Evolutionary conservation across 2,888 invertebrate genomes (phyloP), one percentile per base, ranked within the genome.

Genomic region (Electrophaes corylata): DNA sequence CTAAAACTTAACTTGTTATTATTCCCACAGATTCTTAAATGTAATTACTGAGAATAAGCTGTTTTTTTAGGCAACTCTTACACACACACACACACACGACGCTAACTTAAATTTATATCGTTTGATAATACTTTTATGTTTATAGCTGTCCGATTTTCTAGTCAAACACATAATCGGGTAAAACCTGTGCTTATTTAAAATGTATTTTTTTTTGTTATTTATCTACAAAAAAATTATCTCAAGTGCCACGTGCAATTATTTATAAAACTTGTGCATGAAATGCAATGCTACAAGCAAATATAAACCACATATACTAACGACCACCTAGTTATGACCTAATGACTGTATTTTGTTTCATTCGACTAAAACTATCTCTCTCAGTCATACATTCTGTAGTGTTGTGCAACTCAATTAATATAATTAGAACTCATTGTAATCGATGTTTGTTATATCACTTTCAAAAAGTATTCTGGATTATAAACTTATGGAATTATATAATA

Each of bases 241-340:
- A 19, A 29, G 53, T 53, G 58, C 58, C 53, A 53, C 40, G 11
- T 40, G 20, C 31, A 37, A 29, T 23, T 46, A 20, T 20, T 31
- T 46, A 26, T 39, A 39, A 49, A 23, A 43, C 11, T 35, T 14
- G 16, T 40, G 46, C 35, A 55, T 55, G 12, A 14, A 48, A 55
- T 48, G 41, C 41, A 41, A 35, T 35, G 12, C 35, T 14, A 14
- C 14, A n/a, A 35, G 14, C 14, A 12, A 31, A 5, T n/a, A n/a
- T n/a, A n/a, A n/a, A n/a, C n/a, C n/a, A 35, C 35, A 35, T 12
- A 31, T 12, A 12, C 10, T 10, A 10, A 16, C 26, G 26, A 8
- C 1, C 10, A 8, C 37, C 12, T 12, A 14, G 1, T 16, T 35
- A 12, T 35, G 12, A 35, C 35, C 5, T 14, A 14, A 23, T 3